Evolutionary conservation across 2,113 vertebrate genomes (phyloP), one percentile per base, ranked within the genome.

Genomic region (Pandion haliaetus): DNA sequence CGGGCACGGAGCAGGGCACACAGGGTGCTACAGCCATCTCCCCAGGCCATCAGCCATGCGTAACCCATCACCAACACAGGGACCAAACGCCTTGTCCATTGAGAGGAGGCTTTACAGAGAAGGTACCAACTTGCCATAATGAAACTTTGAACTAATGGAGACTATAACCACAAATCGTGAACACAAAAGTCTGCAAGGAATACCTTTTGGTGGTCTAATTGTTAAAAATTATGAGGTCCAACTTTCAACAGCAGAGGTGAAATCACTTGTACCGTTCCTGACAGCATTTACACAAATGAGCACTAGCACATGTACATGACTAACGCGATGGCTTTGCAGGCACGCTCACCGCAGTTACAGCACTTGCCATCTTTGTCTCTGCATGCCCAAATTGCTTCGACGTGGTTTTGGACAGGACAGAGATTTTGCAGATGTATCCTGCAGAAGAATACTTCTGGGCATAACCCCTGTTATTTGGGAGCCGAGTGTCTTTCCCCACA

Each of bases 111-210:
- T 63, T 45, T 6, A 32, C 29, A 10, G 49, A 9, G 57, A 25
- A 5, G 2, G 31, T 0, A 5, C 42, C 67, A 29, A 13, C 70
- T 20, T 28, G 4, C 40, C 32, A 3, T 0, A 6, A 1, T 0
- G 8, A 6, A 14, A 7, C 79, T 2, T 34, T 5, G 26, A 44
- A 38, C 65, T 17, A 2, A 7, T 5, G 25, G 36, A 11, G 40
- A 2, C 34, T 25, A 4, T 7, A 19, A 10, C 36, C 59, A 38
- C 38, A 12, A 38, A 13, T 0, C 0, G 1, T 0, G 2, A 32
- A 20, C 44, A 8, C 0, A 5, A 12, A 24, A 7, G 26, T 1
- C 76, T 24, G n/a, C 40, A 18, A 13, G 42, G 63, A 14, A 52
- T 29, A 44, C 2, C 25, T n/a, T 44, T 10, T 3, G 12, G 40